Evolutionary conservation across 1,140 invertebrate species (phyloP).

Genomic region (Lepidurus packardi): DNA sequence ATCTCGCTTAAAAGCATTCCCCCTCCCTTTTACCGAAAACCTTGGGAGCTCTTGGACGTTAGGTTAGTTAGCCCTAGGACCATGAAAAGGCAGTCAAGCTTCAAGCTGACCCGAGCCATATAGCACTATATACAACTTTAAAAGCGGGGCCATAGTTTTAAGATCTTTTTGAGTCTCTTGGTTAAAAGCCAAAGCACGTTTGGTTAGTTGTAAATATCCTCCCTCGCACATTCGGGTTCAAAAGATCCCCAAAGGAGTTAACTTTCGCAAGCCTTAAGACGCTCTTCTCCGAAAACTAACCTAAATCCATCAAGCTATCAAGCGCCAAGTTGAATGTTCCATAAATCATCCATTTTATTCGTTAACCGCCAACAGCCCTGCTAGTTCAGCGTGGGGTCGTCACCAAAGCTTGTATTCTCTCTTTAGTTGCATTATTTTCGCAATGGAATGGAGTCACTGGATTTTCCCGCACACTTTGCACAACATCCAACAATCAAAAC

Average conservation of each 20-base stretch:
- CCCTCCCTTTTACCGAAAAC: neutral
- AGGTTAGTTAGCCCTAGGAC: neutral
- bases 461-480: too few species aligned
- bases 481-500: too few species aligned
- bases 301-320: too few species aligned
- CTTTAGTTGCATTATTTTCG: too few species aligned
- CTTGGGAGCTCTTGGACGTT: neutral
- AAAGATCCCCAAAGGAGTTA: neutral
- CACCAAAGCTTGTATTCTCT: too few species aligned
- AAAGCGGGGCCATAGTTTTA: too few species aligned
- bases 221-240: neutral
- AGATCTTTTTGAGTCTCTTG: neutral
- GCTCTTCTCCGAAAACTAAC: neutral
- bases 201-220: neutral
- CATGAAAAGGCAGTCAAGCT: neutral
- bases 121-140: neutral
- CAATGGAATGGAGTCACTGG: too few species aligned
- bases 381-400: too few species aligned
- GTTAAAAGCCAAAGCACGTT: conserved; percentile 9
- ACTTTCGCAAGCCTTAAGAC: neutral
- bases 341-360: neutral
- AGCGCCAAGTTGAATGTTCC: neutral
- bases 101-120: neutral
- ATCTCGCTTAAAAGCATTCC: neutral
- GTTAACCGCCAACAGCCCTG: too few species aligned